phyloP scores from a whole-genome alignment of 2,888 invertebrate species.

The Globia sparganii region DNA sequence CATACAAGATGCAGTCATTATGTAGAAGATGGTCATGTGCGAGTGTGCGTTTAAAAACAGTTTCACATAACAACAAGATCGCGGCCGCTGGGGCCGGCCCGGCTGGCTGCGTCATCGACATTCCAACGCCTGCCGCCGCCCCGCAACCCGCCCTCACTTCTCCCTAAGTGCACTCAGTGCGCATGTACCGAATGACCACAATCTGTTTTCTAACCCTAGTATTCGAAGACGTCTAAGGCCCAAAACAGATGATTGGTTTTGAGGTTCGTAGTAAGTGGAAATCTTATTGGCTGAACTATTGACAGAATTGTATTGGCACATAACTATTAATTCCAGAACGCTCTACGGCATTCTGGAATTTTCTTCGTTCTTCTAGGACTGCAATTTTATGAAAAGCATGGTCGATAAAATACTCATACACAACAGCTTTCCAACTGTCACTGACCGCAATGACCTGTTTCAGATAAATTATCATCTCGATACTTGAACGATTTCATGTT shows the following conservation, averaged over 20 bases:
- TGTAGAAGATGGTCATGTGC: constrained; percentile 70
- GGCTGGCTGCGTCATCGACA: constrained; percentile 88
- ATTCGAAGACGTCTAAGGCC: constrained; percentile 23
- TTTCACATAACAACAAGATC: constrained; percentile 88
- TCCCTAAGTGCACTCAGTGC: constrained; percentile 81
- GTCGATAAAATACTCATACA: background rate
- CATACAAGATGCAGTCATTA: constrained; percentile 49
- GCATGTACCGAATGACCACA: constrained; percentile 84
- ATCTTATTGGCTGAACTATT: background rate
- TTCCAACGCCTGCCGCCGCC: constrained; percentile 84
- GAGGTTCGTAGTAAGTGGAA: background rate
- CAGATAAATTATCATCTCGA: background rate
- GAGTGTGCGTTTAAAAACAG: constrained; percentile 82
- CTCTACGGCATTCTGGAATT: background rate
- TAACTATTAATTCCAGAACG: background rate
- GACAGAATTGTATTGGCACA: background rate
- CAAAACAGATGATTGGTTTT: constrained; percentile 30
- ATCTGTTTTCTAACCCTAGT: constrained; percentile 78
- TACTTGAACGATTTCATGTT: background rate
- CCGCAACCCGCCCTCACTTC: constrained; percentile 71
- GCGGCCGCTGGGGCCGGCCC: constrained; percentile 80
- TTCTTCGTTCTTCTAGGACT: background rate
- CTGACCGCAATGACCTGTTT: background rate
- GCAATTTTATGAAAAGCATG: constrained; percentile 4
- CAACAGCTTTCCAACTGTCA: background rate